Evolutionary conservation across 2,888 invertebrate genomes (phyloP).

Genomic region (Trilocha varians): DNA sequence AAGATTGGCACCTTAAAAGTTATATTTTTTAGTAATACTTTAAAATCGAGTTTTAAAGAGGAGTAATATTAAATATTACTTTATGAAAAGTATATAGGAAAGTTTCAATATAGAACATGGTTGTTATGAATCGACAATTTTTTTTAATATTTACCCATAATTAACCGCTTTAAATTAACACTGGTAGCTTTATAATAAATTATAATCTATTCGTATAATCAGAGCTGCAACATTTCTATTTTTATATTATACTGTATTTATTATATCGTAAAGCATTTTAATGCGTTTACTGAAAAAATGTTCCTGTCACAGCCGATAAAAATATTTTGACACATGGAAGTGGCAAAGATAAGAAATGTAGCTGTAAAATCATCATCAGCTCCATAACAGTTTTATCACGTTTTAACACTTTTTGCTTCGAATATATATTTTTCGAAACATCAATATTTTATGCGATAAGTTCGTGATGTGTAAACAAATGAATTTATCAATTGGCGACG

Average conservation of each 20-base stretch:
- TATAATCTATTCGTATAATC: too few species aligned
- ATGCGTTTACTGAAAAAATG: slow-evolving; percentile 2
- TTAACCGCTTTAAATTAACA: too few species aligned
- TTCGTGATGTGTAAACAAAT: slow-evolving; percentile 7
- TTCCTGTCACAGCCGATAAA: slow-evolving; percentile 10
- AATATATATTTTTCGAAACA: slow-evolving; percentile 19
- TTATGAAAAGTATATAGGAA: too few species aligned
- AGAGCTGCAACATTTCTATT: not conserved
- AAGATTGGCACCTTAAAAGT: too few species aligned
- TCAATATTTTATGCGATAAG: slow-evolving; percentile 10
- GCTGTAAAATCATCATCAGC: slow-evolving; percentile 30
- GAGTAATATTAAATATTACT: too few species aligned
- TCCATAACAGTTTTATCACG: slow-evolving; percentile 29
- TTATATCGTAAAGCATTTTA: slow-evolving; percentile 7
- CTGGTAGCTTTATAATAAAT: too few species aligned
- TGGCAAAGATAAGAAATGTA: slow-evolving; percentile 34
- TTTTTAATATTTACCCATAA: too few species aligned
- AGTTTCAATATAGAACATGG: too few species aligned
- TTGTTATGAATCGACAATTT: too few species aligned
- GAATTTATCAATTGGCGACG: not conserved
- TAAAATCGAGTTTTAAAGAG: too few species aligned
- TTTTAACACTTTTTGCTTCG: slow-evolving; percentile 22
- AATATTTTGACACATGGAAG: slow-evolving; percentile 42
- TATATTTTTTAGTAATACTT: too few species aligned
- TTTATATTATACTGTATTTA: slow-evolving; percentile 2